Evolutionary conservation across 2,113 vertebrate genomes (phyloP), one percentile per base, ranked within the genome.

Genomic region (Colius striatus): DNA sequence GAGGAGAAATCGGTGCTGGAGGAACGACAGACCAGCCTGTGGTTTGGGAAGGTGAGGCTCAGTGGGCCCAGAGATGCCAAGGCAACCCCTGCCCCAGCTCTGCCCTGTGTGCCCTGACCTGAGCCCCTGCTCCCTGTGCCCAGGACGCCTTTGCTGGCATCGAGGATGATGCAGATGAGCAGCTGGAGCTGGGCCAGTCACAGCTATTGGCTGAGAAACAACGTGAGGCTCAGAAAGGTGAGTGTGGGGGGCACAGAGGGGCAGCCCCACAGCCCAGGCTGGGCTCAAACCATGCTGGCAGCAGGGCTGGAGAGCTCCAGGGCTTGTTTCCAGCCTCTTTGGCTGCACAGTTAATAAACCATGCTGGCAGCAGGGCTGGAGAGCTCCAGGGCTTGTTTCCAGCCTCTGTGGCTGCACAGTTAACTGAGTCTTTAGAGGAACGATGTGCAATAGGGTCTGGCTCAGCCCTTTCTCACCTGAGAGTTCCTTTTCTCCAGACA

Each of bases 41-140:
- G 99, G 99, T 99, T 99, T 21, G 99, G 98, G 87, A 99, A 99
- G 98, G 99, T 99, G 93, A 80, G 94, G 72, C 57, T 45, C 13
- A 2, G 13, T 41, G 38, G 19, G 20, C 2, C 2, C 17, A 32
- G 65, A 19, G 71, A 8, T 3, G 23, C 16, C 10, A 29, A n/a
- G 16, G 19, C 30, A 62, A 62, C 87, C 70, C 55, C 3, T 0
- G 57, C 20, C 13, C 26, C 58, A 30, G 15, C 11, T 16, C 23
- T 74, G 32, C 15, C 20, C 57, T 11, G 6, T 16, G 12, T 21
- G 47, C 26, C 11, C 71, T 91, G 71, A 92, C 11, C 65, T 89
- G 70, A 91, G 23, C 15, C 1, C 0, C 60, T 41, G 27, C 41
- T 83, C 14, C 25, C 57, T 5, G 3, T 29, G 53, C 62, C 18